Conservation (phyloP, 2,797 vertebrate genomes). For the Amphiprion clarkii region DNA sequence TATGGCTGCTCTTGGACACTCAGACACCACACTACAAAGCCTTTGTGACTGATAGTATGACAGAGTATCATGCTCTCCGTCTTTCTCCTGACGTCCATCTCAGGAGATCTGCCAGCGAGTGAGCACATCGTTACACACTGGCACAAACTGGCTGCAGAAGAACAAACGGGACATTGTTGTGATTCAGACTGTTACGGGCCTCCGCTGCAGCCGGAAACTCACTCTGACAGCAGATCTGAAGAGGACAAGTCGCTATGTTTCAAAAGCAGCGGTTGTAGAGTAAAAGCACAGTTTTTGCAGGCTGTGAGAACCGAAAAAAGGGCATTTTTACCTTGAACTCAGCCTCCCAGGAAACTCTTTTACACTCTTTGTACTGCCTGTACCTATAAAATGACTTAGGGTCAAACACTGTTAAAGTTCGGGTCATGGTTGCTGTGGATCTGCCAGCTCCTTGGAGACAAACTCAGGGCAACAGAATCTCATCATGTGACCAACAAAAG, state of each 20-base stretch:
- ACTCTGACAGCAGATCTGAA: constrained; percentile 23
- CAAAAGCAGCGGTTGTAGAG: not conserved
- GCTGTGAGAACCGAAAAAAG: not conserved
- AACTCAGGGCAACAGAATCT: not conserved
- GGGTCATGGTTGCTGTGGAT: too few relatives aligned
- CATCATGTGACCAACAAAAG: not conserved
- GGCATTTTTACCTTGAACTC: not conserved
- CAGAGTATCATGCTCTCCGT: constrained; percentile 29
- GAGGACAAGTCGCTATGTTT: not conserved
- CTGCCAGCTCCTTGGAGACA: not conserved
- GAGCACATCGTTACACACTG: constrained; percentile 62
- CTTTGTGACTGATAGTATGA: constrained; percentile 45
- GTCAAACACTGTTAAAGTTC: not conserved
- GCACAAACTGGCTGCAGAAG: constrained; percentile 62
- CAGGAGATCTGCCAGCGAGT: constrained; percentile 42
- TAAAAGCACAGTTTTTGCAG: not conserved
- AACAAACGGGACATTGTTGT: constrained; percentile 77
- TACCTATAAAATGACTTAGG: not conserved
- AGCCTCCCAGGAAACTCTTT: constrained; percentile 1
- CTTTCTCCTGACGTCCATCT: constrained; percentile 44
- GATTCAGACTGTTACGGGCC: constrained; percentile 20
- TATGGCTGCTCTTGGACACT: not conserved
- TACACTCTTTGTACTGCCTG: not conserved
- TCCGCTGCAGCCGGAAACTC: constrained; percentile 35
- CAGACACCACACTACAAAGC: constrained; percentile 28